phyloP scores from a whole-genome alignment of 2,113 vertebrate genomes.

The Percina caprodes region DNA sequence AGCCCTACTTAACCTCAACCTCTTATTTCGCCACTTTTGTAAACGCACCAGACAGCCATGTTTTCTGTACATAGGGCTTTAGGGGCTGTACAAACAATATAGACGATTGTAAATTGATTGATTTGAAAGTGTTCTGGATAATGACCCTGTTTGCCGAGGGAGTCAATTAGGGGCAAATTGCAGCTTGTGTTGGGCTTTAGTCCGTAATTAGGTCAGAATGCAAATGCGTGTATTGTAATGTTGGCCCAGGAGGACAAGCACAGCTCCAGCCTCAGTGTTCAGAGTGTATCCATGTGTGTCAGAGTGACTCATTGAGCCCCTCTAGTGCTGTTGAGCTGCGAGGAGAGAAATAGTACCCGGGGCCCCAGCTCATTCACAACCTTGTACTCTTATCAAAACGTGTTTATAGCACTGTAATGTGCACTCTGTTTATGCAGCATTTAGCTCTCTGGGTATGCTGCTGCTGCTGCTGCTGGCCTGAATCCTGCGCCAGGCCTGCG shows the following conservation, averaged over 20 bases:
- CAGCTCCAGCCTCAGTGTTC: slow-evolving; percentile 62
- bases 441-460: slow-evolving; percentile 21
- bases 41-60: slow-evolving; percentile 24
- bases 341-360: slow-evolving; percentile 38
- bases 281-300: slow-evolving; percentile 70
- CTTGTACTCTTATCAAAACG: slow-evolving; percentile 62
- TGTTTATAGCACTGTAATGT: slow-evolving; percentile 61
- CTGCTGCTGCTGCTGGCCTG: slow-evolving; percentile 13
- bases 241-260: slow-evolving; percentile 50
- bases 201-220: slow-evolving; percentile 81
- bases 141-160: slow-evolving; percentile 66
- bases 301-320: slow-evolving; percentile 65
- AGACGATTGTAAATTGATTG: slow-evolving; percentile 23
- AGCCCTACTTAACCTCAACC: slow-evolving; percentile 4
- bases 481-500: neutral
- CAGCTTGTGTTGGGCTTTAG: slow-evolving; percentile 69
- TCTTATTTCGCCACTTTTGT: slow-evolving; percentile 42
- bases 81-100: slow-evolving; percentile 67
- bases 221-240: slow-evolving; percentile 72
- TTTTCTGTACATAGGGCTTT: slow-evolving; percentile 43
- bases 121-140: slow-evolving; percentile 73
- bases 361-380: slow-evolving; percentile 62
- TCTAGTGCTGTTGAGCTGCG: slow-evolving; percentile 50
- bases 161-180: slow-evolving; percentile 72
- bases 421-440: slow-evolving; percentile 34